A percentile compares a stretch with the other conserved stretches of the same genome.
Evolutionary conservation across 2,797 vertebrate species (phyloP).

Genomic region (Bufotes viridis): DNA sequence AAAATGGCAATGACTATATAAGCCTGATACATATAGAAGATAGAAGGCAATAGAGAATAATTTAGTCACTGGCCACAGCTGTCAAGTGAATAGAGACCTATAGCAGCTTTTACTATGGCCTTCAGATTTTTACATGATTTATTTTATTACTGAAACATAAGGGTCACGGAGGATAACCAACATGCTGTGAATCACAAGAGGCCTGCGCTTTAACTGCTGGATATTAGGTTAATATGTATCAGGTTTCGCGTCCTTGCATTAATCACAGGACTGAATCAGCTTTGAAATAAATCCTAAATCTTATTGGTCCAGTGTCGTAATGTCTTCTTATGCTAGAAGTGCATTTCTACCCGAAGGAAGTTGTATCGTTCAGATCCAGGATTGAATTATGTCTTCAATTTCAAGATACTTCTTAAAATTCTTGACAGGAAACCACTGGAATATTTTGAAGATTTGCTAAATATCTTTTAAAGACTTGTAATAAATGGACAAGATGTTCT

Average conservation of each 20-base stretch:
- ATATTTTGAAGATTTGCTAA: conserved; percentile 1
- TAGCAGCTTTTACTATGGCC: conserved; percentile 21
- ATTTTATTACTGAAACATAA: conserved; percentile 49
- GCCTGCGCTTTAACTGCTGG: conserved; percentile 16
- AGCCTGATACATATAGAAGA: conserved; percentile 3
- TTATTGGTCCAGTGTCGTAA: neutral
- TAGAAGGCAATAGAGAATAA: conserved; percentile 3
- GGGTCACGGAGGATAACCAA: conserved; percentile 38
- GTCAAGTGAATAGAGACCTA: conserved; percentile 46
- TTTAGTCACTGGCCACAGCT: conserved; percentile 39
- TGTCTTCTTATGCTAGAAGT: neutral
- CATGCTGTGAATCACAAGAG: conserved; percentile 52
- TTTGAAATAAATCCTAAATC: neutral
- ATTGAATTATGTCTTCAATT: conserved; percentile 2
- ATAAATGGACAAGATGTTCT: neutral
- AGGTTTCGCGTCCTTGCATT: neutral
- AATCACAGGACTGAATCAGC: neutral
- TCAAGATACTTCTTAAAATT: conserved; percentile 12
- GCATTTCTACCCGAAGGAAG: neutral
- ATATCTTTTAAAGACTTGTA: neutral
- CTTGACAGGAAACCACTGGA: neutral
- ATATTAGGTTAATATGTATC: conserved; percentile 36
- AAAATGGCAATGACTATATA: conserved; percentile 22
- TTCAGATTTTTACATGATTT: conserved; percentile 45
- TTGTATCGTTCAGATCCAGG: neutral